Base-by-base conservation (phyloP, 2,113 vertebrate genomes). In the Myiopsitta monachus region DNA sequence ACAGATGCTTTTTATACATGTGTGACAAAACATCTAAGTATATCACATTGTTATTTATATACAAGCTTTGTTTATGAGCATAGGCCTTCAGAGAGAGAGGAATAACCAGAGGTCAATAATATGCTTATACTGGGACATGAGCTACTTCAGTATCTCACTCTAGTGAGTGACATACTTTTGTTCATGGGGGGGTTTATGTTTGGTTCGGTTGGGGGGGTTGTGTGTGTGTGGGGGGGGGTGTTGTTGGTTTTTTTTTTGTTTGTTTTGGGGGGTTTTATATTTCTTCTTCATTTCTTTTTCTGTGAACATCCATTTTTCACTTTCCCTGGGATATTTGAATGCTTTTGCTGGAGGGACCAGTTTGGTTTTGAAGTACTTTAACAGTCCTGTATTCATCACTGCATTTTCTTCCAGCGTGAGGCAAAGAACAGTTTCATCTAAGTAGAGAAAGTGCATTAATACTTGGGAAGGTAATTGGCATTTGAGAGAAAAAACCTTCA, bases 401-500 rank as follows among this genome's bases (percentile, higher is more conserved):
- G 11, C 12, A 11, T 87, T 67, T 87, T 44, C 55, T 81, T 86
- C 18, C 87, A 19, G 36, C 38, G 28, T 49, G 33, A 85, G 57
- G 15, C 8, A 51, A 43, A 9, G 44, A 59, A 54, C 19, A 80
- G 43, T 88, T 96, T 75, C 23, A 12, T 55, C 51, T 88, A 41
- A 61, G 33, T 88, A 52, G 39, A 64, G 68, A 73, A 67, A 75
- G 26, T 61, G 11, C 21, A 9, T 64, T 61, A 57, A 6, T 76
- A 51, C 70, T 86, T 55, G 19, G 49, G 59, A 92, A 88, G 44
- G 22, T 81, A 83, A 55, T 57, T 66, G 54, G 12, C 55, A 67
- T 95, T 87, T 81, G 14, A 83, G 59, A 70, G 24, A 31, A 74
- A 75, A 94, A 88, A 61, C 18, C 47, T 86, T 93, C 62, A 80